These are phyloP conservation scores for Chionoecetes opilio DNA, from an alignment of 1,140 invertebrate genomes.

Conservation along the genomic window DNA sequence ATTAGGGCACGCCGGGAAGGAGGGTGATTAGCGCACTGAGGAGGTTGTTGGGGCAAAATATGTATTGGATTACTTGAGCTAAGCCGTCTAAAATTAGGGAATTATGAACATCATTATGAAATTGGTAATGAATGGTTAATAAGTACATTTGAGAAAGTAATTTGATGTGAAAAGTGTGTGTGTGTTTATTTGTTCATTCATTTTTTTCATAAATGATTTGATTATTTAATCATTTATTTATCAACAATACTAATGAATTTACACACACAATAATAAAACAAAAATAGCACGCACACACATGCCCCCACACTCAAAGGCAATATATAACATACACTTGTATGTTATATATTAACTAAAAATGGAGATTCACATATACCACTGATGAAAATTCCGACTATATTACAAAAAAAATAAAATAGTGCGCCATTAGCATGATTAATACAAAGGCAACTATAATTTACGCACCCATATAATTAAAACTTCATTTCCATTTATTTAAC, in stretches of 20 bases:
- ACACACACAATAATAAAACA: not conserved
- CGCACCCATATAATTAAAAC: not conserved
- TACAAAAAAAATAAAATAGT: no score
- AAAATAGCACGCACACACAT: no score
- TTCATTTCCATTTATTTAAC: no score
- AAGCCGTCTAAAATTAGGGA: not conserved
- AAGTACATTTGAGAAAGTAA: not conserved
- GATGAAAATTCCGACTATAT: not conserved
- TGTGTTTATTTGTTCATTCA: no score
- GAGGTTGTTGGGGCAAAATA: conserved; percentile 18
- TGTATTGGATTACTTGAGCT: conserved; percentile 9
- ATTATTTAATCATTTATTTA: no score
- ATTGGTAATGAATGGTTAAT: not conserved
- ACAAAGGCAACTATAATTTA: not conserved
- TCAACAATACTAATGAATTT: no score
- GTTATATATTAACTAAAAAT: not conserved
- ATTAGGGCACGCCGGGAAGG: not conserved
- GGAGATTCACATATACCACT: not conserved
- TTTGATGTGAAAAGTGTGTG: not conserved
- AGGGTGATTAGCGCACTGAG: conserved; percentile 4
- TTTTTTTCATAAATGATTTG: no score
- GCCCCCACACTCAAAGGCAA: not conserved
- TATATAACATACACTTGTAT: not conserved
- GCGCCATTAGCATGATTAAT: conserved; percentile 15
- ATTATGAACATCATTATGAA: not conserved